Evolutionary conservation across 1,140 invertebrate species (phyloP).

Genomic region (Drosophila nigrodunni): DNA sequence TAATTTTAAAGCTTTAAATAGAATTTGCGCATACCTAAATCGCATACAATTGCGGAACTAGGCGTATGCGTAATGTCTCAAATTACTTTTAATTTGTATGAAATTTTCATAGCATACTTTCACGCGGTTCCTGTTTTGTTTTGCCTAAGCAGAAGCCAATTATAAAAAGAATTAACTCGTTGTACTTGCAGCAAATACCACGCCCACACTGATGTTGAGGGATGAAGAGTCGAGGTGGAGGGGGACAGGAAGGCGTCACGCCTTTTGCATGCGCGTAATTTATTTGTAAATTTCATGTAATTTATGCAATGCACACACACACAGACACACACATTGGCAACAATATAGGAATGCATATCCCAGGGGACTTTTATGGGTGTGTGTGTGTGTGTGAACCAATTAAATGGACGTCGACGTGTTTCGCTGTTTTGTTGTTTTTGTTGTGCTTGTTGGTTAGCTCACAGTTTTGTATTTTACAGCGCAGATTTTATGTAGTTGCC

Average conservation of each 20-base stretch:
- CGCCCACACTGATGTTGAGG: not conserved
- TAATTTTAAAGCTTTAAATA: no score
- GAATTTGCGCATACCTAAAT: no score
- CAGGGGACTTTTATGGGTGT: slow-evolving; percentile 26
- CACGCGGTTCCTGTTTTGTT: slow-evolving; percentile 4
- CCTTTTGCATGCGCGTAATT: slow-evolving; percentile 74
- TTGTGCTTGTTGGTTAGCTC: slow-evolving; percentile 56
- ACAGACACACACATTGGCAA: slow-evolving; percentile 21
- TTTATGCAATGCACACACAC: slow-evolving; percentile 67
- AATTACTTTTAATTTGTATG: not conserved
- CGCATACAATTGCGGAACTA: not conserved
- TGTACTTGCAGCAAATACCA: slow-evolving; percentile 15
- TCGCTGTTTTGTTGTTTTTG: not conserved
- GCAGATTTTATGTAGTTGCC: slow-evolving; percentile 34
- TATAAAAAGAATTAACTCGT: slow-evolving; percentile 28
- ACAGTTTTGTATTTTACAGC: slow-evolving; percentile 59
- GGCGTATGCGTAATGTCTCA: slow-evolving; percentile 14
- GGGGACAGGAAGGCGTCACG: slow-evolving; percentile 8
- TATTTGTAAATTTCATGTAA: slow-evolving; percentile 74
- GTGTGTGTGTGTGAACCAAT: slow-evolving; percentile 62
- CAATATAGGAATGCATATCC: slow-evolving; percentile 24
- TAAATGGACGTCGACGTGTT: slow-evolving; percentile 73
- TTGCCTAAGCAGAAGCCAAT: slow-evolving; percentile 20
- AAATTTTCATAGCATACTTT: slow-evolving; percentile 1
- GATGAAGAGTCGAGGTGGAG: not conserved